Evolutionary conservation across 2,113 vertebrate genomes (phyloP).

Genomic region (Poeciliopsis retropinna): DNA sequence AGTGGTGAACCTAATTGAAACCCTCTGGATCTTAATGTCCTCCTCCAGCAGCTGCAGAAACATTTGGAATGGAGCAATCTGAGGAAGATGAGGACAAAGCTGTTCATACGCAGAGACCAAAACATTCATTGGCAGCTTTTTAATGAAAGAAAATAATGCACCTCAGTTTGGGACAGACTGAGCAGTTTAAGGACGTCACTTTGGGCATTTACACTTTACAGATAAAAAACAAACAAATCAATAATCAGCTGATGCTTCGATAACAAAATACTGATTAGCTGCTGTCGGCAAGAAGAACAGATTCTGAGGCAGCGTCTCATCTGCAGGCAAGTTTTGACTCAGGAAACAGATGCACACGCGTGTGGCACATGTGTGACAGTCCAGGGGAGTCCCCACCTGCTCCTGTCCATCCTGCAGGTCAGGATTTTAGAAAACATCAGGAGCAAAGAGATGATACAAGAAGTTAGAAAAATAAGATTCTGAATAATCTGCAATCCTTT

Average conservation of each 20-base stretch:
- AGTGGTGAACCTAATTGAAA: too few species aligned
- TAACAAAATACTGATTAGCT: conserved; percentile 5
- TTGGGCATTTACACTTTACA: neutral
- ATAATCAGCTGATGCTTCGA: neutral
- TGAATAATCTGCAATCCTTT: conserved; percentile 64
- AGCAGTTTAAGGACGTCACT: neutral
- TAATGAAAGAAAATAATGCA: neutral
- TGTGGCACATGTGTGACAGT: neutral
- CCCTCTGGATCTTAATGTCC: neutral
- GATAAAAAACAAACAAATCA: neutral
- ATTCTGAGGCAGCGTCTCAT: neutral
- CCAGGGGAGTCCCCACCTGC: neutral
- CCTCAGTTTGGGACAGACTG: conserved; percentile 3
- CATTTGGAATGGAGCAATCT: neutral
- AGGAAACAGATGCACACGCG: too few species aligned
- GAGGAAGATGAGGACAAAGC: neutral
- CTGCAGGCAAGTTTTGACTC: neutral
- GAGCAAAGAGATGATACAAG: conserved; percentile 85
- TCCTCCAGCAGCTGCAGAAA: neutral
- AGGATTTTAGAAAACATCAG: conserved; percentile 62
- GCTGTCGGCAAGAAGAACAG: neutral
- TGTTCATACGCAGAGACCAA: neutral
- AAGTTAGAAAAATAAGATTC: conserved; percentile 95
- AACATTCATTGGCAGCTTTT: neutral
- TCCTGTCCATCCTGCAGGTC: conserved; percentile 8